phyloP scores from a whole-genome alignment of 2,888 invertebrate genomes.

The Hirtodrosophila trivittata region DNA sequence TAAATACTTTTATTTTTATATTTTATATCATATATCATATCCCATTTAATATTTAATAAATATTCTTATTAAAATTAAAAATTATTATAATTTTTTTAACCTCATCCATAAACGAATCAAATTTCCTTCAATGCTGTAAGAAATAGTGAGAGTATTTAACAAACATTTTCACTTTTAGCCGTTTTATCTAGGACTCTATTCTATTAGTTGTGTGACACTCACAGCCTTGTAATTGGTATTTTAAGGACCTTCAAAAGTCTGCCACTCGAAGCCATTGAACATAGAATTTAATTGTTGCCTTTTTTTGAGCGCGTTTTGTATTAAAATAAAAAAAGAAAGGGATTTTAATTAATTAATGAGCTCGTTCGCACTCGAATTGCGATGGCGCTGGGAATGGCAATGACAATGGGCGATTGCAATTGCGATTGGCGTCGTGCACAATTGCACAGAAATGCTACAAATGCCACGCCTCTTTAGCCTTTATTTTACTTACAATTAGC shows the following conservation, averaged over 20 bases:
- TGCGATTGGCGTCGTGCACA: slow-evolving; percentile 28
- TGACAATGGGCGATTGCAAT: slow-evolving; percentile 15
- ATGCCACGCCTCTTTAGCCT: slow-evolving; percentile 4
- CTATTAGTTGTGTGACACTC: too few species aligned
- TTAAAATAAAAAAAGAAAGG: neutral
- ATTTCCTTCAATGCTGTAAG: too few species aligned
- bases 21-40: too few species aligned
- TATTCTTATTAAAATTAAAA: too few species aligned
- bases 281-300: slow-evolving; percentile 30
- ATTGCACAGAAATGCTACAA: slow-evolving; percentile 10
- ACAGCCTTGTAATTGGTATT: neutral
- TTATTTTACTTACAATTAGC: slow-evolving; percentile 61
- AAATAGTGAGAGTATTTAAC: too few species aligned
- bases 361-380: slow-evolving; percentile 49
- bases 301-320: neutral
- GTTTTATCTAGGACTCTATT: too few species aligned
- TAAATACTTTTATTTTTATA: too few species aligned
- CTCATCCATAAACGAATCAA: too few species aligned
- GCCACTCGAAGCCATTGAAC: slow-evolving; percentile 15
- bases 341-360: slow-evolving; percentile 67
- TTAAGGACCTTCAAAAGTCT: neutral
- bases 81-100: too few species aligned
- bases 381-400: slow-evolving; percentile 8
- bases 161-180: too few species aligned
- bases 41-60: too few species aligned